These are phyloP conservation scores for Pollachius pollachius DNA, from an alignment of 2,113 vertebrate species.

Conservation along the genomic window DNA sequence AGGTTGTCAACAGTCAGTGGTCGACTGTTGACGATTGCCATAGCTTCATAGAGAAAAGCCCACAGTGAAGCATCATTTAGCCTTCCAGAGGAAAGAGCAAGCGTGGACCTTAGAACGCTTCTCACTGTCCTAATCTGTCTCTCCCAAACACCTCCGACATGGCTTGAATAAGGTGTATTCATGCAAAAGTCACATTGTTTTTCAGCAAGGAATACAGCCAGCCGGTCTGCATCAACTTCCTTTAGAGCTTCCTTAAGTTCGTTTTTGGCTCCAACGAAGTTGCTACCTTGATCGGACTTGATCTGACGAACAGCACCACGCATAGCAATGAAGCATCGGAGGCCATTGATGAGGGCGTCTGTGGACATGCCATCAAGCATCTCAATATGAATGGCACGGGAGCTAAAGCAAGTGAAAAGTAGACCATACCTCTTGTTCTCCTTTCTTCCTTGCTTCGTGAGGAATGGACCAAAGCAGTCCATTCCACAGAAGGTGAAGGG, in stretches of 20 bases:
- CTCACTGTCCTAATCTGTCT: not conserved
- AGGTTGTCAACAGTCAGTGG: not conserved
- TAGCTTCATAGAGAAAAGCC: not conserved
- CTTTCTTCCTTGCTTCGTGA: not conserved
- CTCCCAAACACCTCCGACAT: not conserved
- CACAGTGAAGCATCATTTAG: not conserved
- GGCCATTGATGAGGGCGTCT: not conserved
- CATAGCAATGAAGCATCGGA: too few relatives aligned
- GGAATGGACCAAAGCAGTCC: too few relatives aligned
- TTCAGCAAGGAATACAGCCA: not conserved
- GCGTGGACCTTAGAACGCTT: not conserved
- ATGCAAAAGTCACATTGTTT: not conserved
- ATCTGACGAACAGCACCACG: too few relatives aligned
- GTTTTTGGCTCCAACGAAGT: not conserved
- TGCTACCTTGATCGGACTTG: not conserved
- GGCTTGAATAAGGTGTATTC: not conserved
- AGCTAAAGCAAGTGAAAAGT: too few relatives aligned
- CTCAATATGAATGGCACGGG: not conserved
- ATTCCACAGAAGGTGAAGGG: too few relatives aligned
- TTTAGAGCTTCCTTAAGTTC: not conserved
- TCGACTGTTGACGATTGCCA: not conserved
- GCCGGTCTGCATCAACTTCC: not conserved
- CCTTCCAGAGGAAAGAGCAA: not conserved
- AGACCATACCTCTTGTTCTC: too few relatives aligned
- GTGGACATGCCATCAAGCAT: not conserved